Evolutionary conservation across 2,797 vertebrate species (phyloP), one percentile per base, ranked within the genome.

Genomic region (Malacoctenus gilli): DNA sequence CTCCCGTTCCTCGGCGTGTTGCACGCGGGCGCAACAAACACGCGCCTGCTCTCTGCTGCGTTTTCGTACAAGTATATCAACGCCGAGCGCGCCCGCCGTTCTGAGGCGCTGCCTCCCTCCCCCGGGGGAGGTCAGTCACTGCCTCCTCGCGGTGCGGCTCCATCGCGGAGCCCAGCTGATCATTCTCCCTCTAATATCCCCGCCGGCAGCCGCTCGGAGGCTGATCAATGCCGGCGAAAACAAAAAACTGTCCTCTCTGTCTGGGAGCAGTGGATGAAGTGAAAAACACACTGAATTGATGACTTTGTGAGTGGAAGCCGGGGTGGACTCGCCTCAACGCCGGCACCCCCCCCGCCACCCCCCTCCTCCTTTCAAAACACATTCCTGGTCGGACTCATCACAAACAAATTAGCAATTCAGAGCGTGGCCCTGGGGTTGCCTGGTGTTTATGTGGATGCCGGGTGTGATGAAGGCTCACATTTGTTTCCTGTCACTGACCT

Each of bases 401-500:
- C 80, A 68, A 76, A 70, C 51, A 39, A 87, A 89, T 92, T 89
- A 88, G 84, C 85, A 88, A 92, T 91, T 90, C 87, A 85, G 79
- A 89, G 83, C 37, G 53, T 52, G 70, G 73, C 80, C 82, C 59
- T 25, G 80, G 83, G 84, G 70, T 82, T 67, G 70, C 56, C 19
- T 31, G 72, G 72, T 87, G 87, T 86, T 89, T 87, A 86, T 87
- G 80, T 79, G 75, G 77, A 83, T 83, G 90, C 86, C 86, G 75
- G 39, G 69, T 81, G 73, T 70, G 79, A 89, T 90, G 87, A 90
- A 90, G 84, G 83, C 83, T 78, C 83, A 72, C 89, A 91, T 92
- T 92, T 92, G 89, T 90, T 89, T 89, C 85, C 87, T 86, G 89
- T 90, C 87, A 87, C 80, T 62, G 78, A 75, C 72, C 84, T 84